Evolutionary conservation across 2,113 vertebrate species (phyloP).

Genomic region (Cygnus atratus): DNA sequence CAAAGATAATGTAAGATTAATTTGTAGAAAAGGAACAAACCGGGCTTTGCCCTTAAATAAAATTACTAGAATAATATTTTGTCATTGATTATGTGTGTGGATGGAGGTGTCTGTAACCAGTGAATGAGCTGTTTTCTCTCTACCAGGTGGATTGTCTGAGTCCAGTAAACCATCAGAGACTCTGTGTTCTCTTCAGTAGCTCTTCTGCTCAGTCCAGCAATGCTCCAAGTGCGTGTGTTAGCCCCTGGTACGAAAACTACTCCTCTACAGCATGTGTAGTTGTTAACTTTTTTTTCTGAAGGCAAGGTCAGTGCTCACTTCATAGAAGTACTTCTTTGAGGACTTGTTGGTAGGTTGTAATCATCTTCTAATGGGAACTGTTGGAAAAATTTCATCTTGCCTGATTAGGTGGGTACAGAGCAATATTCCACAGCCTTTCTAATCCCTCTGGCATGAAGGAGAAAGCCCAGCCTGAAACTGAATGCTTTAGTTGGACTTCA

Average conservation of each 20-base stretch:
- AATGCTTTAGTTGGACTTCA: not conserved
- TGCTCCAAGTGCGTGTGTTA: conserved; percentile 96
- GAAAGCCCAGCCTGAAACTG: not conserved
- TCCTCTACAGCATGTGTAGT: not conserved
- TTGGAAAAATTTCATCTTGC: not conserved
- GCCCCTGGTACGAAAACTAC: conserved; percentile 86
- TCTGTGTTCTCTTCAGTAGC: conserved; percentile 98
- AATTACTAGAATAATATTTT: not conserved
- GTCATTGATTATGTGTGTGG: not conserved
- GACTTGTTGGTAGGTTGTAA: not conserved
- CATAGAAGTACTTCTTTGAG: not conserved
- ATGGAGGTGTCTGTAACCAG: not conserved
- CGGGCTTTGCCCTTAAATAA: not conserved
- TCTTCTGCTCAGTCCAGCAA: conserved; percentile 94
- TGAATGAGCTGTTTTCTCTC: conserved; percentile 37
- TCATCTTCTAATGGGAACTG: not conserved
- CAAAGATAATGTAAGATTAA: not conserved
- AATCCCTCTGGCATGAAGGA: not conserved
- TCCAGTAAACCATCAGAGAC: conserved; percentile 91
- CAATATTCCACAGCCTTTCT: not conserved
- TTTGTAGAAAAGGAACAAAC: not conserved
- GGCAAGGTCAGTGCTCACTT: not conserved
- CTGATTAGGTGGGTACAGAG: not conserved
- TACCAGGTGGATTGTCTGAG: conserved; percentile 93
- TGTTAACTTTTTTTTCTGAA: not conserved